Conservation (phyloP, 2,113 vertebrate species). For the Sinocyclocheilus anophthalmus region DNA sequence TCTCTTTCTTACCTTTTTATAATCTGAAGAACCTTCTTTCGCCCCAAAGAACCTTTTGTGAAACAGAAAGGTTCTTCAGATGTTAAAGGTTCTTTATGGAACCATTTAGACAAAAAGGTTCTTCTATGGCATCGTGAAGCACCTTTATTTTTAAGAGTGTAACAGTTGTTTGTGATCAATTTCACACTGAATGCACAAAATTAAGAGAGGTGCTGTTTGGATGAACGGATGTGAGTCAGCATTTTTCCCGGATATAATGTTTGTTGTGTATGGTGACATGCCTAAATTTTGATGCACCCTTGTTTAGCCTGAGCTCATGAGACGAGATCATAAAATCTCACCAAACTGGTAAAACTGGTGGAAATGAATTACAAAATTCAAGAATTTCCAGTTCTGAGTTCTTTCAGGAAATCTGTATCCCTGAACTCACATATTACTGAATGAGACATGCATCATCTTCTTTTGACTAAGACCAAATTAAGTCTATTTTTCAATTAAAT, state of each 20-base stretch:
- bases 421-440: background rate
- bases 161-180: background rate
- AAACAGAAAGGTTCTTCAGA: no score
- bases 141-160: background rate
- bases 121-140: no score
- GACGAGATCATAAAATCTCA: background rate
- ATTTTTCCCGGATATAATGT: constrained; percentile 14
- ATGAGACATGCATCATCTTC: background rate
- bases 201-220: constrained; percentile 1
- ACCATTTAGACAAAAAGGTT: no score
- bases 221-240: constrained; percentile 51
- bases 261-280: background rate
- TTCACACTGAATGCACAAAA: background rate
- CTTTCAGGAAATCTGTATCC: constrained; percentile 1
- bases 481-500: no score
- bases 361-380: background rate
- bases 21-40: no score
- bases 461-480: no score
- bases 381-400: background rate
- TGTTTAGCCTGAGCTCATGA: background rate
- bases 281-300: background rate
- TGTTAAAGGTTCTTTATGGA: no score
- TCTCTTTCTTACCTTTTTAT: no score
- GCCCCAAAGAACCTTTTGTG: no score
- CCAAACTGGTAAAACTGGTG: constrained; percentile 5